These are phyloP conservation scores for Clinocottus analis DNA, from an alignment of 2,113 vertebrate species.

Conservation along the genomic window DNA sequence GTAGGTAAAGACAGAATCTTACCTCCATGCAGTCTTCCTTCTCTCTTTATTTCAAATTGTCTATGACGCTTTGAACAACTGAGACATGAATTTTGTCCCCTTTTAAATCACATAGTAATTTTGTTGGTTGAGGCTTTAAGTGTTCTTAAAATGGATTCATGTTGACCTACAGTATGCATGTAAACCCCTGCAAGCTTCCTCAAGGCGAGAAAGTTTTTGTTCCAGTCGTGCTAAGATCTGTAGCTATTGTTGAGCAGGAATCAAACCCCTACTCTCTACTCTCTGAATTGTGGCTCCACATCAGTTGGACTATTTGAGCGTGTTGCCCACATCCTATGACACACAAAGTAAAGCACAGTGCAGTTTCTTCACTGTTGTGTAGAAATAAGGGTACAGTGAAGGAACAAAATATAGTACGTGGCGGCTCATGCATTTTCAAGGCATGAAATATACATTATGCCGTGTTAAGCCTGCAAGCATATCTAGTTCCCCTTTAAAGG, in stretches of 20 bases:
- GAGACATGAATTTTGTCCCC: constrained; percentile 24
- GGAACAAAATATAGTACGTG: constrained; percentile 4
- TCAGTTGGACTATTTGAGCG: not conserved
- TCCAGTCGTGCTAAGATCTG: not conserved
- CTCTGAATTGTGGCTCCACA: constrained; percentile 2
- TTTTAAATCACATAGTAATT: constrained; percentile 36
- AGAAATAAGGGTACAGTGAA: not conserved
- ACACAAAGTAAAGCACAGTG: not conserved
- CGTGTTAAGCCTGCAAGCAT: constrained; percentile 29
- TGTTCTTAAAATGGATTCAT: constrained; percentile 37
- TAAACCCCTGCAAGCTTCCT: constrained; percentile 20
- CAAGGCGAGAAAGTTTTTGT: constrained; percentile 16
- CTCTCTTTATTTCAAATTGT: constrained; percentile 16
- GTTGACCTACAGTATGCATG: constrained; percentile 3
- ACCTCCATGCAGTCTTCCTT: constrained; percentile 1
- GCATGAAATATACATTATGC: constrained; percentile 26
- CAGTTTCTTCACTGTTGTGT: not conserved
- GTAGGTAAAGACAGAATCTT: constrained; percentile 22
- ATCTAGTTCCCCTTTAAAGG: constrained; percentile 38
- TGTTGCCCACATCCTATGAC: not conserved
- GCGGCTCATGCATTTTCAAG: constrained; percentile 22
- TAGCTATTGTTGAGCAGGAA: constrained; percentile 1
- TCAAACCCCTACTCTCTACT: not conserved
- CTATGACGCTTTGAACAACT: constrained; percentile 32
- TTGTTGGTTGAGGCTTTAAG: constrained; percentile 28